Conservation (phyloP, 2,888 invertebrate genomes). For the Acleris holmiana region DNA sequence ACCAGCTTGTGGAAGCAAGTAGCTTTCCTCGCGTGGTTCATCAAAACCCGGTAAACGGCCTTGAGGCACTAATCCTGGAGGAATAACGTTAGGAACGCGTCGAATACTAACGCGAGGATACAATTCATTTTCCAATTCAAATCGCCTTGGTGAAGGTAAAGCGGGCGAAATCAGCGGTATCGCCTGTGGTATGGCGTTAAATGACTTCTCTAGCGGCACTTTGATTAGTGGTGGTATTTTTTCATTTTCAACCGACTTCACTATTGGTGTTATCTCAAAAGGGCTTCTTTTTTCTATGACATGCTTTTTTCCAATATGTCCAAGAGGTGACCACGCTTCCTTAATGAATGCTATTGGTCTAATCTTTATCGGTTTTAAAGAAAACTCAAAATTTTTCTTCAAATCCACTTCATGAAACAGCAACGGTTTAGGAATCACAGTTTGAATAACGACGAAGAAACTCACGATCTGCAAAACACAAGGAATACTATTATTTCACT, state of each 20-base stretch:
- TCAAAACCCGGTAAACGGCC: no score
- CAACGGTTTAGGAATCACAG: conserved; percentile 42
- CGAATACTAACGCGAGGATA: not conserved
- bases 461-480: conserved; percentile 46
- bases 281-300: conserved; percentile 47
- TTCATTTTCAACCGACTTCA: not conserved
- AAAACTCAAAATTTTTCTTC: conserved; percentile 57
- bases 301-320: conserved; percentile 53
- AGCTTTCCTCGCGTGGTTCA: no score
- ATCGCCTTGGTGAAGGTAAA: conserved; percentile 23
- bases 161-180: conserved; percentile 28
- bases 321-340: conserved; percentile 62
- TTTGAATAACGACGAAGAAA: conserved; percentile 43
- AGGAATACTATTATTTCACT: no score
- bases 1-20: not conserved
- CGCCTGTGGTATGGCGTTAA: conserved; percentile 13
- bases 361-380: conserved; percentile 52
- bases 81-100: not conserved
- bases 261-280: not conserved
- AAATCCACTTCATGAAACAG: conserved; percentile 53
- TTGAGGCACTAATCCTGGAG: not conserved
- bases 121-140: not conserved
- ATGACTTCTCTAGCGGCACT: conserved; percentile 10
- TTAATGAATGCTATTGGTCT: conserved; percentile 56
- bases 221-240: conserved; percentile 1